Evolutionary conservation across 2,797 vertebrate species (phyloP), one percentile per base, ranked within the genome.

Genomic region (Aulostomus chinensis): DNA sequence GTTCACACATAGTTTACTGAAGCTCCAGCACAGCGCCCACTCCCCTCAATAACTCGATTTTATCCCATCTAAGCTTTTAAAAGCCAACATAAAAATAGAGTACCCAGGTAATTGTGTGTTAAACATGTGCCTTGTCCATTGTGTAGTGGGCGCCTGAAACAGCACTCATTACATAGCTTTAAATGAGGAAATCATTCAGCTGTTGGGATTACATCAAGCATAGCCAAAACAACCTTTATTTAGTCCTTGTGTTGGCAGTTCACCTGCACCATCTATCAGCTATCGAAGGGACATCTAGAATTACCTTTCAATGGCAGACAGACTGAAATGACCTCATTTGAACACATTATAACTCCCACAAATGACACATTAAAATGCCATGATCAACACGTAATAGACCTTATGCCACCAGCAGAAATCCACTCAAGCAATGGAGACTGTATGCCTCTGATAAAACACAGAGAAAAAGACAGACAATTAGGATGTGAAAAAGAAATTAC

Each of bases 401-500:
- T 58, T 28, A 49, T 49, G 66, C 57, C 72, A 55, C 28, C 2
- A 55, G 63, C 68, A 64, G 49, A 56, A 68, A 67, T 61, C 48
- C 68, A 57, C 50, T 52, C 38, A 35, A 38, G 68, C 66, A 59
- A 66, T 46, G 46, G 41, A 52, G 72, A 73, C 60, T 80, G 68
- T 62, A 66, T 28, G 49, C 28, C 38, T 58, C 62, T 43, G 84
- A 86, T 89, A 81, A 81, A 74, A 67, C 25, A 62, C 65, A 69
- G 48, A 77, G 65, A 81, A 79, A 75, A 77, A 81, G 68, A 68
- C 63, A 73, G 72, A 75, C 71, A 66, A 83, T 79, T 77, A 79
- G 57, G 78, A 76, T 0, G 37, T 57, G 64, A 35, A 65, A 56
- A 74, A 74, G 55, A 81, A 83, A 87, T 81, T 42, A 82, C 35